Conservation (phyloP, 1,140 invertebrate genomes). For the Thaumetopoea pityocampa region DNA sequence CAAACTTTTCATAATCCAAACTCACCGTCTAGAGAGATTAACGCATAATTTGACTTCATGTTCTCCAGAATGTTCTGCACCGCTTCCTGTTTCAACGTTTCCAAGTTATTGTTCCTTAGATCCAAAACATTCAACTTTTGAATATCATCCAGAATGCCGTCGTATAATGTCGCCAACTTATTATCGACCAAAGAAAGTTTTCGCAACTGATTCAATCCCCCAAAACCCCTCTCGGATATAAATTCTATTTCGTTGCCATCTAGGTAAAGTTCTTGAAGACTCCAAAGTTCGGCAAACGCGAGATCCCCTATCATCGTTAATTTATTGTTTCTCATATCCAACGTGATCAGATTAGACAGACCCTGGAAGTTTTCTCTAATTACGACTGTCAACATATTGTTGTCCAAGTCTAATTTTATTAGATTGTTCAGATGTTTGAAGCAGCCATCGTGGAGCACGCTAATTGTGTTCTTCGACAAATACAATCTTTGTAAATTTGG, state of each 20-base stretch:
- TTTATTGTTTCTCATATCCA: conserved; percentile 83
- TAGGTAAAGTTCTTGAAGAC: conserved; percentile 82
- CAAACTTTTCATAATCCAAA: conserved; percentile 23
- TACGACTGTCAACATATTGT: conserved; percentile 82
- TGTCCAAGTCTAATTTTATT: conserved; percentile 81
- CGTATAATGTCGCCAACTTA: conserved; percentile 79
- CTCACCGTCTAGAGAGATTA: conserved; percentile 66
- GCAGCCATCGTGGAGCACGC: conserved; percentile 82
- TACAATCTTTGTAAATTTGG: conserved; percentile 80
- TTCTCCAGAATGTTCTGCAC: conserved; percentile 85
- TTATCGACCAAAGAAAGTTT: conserved; percentile 85
- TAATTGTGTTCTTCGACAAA: conserved; percentile 83
- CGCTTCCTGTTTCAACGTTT: conserved; percentile 83
- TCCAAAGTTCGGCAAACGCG: conserved; percentile 85
- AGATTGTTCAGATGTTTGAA: conserved; percentile 82
- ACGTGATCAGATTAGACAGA: conserved; percentile 79
- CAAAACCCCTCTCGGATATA: conserved; percentile 83
- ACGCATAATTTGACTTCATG: conserved; percentile 77
- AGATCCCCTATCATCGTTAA: conserved; percentile 84
- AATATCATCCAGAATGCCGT: conserved; percentile 80
- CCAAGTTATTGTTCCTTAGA: conserved; percentile 83
- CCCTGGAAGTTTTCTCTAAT: conserved; percentile 84
- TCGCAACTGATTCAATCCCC: conserved; percentile 81
- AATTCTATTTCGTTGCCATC: conserved; percentile 81
- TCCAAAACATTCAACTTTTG: conserved; percentile 82